Evolutionary conservation across 1,140 invertebrate species (phyloP).

Genomic region (Temnothorax longispinosus): DNA sequence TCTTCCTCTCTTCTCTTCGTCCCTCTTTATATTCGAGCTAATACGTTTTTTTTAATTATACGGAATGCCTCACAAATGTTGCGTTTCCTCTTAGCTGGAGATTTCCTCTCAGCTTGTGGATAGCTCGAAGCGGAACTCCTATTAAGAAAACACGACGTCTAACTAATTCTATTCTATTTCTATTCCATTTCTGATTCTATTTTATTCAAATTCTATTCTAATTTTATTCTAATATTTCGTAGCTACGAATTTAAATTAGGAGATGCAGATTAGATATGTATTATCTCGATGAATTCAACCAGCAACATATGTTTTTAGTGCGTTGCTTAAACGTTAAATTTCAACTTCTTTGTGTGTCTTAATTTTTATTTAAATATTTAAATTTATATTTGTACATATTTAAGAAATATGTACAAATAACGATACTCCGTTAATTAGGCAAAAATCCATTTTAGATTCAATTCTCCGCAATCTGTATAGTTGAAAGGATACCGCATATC

Average conservation of each 20-base stretch:
- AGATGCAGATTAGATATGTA: background rate
- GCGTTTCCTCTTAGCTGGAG: background rate
- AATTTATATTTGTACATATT: background rate
- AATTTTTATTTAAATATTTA: background rate
- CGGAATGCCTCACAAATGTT: background rate
- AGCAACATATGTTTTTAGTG: background rate
- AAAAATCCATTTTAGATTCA: background rate
- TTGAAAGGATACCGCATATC: background rate
- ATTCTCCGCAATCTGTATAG: background rate
- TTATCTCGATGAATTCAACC: background rate
- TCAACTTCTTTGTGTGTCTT: background rate
- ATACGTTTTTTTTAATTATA: conserved; percentile 23
- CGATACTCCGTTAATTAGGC: no score
- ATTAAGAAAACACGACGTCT: background rate
- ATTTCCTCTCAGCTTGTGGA: background rate
- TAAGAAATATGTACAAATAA: background rate
- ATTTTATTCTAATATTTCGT: no score
- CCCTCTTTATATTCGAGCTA: background rate
- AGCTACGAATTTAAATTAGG: background rate
- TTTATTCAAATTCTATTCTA: background rate
- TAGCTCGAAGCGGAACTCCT: background rate
- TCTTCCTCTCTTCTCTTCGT: background rate
- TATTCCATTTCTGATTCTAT: background rate
- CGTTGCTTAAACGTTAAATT: background rate
- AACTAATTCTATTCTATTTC: background rate